These are phyloP conservation scores for Tragelaphus oryx DNA, from an alignment of 2,797 vertebrate genomes.

Conservation along the genomic window DNA sequence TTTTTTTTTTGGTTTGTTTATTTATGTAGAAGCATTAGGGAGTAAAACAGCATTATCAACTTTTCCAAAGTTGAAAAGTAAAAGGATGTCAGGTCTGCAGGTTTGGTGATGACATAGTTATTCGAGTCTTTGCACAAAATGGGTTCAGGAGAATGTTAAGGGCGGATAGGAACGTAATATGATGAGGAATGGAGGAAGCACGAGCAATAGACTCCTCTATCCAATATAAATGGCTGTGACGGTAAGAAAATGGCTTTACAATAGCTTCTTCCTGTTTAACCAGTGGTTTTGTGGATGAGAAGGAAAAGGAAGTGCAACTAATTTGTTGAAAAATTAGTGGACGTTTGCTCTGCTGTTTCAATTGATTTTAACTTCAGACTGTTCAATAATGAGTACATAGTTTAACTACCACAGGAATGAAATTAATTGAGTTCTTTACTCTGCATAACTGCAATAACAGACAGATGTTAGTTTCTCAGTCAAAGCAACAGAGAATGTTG, in stretches of 20 bases:
- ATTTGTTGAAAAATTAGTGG: conserved; percentile 32
- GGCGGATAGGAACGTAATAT: not conserved
- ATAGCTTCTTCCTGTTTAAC: not conserved
- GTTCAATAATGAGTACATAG: conserved; percentile 53
- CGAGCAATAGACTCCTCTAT: not conserved
- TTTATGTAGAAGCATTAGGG: not conserved
- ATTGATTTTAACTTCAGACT: conserved; percentile 54
- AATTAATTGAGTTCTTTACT: conserved; percentile 68
- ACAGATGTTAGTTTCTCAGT: conserved; percentile 71
- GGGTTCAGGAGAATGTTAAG: not conserved
- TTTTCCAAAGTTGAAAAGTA: not conserved
- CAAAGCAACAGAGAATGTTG: conserved; percentile 62
- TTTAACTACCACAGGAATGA: conserved; percentile 64
- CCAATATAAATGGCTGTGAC: not conserved
- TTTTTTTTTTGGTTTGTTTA: not conserved
- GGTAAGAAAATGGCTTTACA: not conserved
- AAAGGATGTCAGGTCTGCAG: not conserved
- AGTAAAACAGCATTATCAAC: not conserved
- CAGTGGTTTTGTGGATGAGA: not conserved
- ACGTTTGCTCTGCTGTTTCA: conserved; percentile 43
- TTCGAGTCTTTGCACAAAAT: not conserved
- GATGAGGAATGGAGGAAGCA: not conserved
- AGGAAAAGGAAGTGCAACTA: not conserved
- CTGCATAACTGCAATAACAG: conserved; percentile 71
- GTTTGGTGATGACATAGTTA: not conserved